Conservation (phyloP, 2,113 vertebrate species). For the Strix uralensis region DNA sequence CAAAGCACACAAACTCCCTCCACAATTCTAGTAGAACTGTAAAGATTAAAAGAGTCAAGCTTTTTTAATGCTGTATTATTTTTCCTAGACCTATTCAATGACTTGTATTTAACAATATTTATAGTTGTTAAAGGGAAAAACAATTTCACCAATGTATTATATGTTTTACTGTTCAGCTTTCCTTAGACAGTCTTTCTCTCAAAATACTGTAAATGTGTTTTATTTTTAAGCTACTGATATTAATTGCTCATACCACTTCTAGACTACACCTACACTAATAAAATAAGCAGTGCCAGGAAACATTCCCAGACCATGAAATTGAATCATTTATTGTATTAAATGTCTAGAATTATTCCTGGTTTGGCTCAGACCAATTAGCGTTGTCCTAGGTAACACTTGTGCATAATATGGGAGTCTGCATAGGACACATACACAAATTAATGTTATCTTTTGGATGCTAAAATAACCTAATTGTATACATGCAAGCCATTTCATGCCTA, state of each 20-base stretch:
- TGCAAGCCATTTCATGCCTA: neutral
- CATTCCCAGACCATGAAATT: neutral
- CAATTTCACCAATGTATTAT: neutral
- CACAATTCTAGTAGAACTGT: neutral
- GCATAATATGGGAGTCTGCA: accelerated
- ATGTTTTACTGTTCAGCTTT: neutral
- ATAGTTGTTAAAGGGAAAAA: neutral
- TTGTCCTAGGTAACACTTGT: neutral
- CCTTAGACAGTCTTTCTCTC: neutral
- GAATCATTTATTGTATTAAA: neutral
- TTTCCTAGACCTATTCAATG: neutral
- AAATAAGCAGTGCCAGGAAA: neutral
- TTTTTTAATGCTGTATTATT: neutral
- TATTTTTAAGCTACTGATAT: neutral
- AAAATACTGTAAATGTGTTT: neutral
- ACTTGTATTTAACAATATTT: neutral
- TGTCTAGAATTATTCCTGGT: neutral
- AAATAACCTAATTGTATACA: neutral
- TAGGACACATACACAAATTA: neutral
- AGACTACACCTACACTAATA: neutral
- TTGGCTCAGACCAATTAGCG: neutral
- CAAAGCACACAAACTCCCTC: neutral
- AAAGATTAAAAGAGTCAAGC: neutral
- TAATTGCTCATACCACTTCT: neutral
- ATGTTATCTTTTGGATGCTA: neutral